These are phyloP conservation scores for Drosophila meridionalis DNA, from an alignment of 2,888 invertebrate species.

Conservation along the genomic window DNA sequence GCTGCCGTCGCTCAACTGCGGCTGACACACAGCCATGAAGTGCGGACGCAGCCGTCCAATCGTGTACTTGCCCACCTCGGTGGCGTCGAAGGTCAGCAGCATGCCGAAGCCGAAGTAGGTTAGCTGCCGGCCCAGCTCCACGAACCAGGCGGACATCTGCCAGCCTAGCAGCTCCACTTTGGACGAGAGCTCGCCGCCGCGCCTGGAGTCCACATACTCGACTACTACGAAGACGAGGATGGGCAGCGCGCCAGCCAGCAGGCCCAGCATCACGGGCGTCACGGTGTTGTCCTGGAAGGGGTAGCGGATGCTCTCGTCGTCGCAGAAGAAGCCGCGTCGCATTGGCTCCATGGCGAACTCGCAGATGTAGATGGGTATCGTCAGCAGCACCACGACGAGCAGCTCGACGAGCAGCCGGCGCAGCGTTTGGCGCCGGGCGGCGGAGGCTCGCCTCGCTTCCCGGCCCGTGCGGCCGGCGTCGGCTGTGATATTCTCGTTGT, in stretches of 20 bases:
- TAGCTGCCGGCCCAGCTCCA: constrained; percentile 60
- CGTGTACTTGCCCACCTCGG: constrained; percentile 81
- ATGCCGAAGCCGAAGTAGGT: constrained; percentile 71
- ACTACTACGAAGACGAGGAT: constrained; percentile 59
- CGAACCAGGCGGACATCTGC: constrained; percentile 61
- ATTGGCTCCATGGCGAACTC: constrained; percentile 76
- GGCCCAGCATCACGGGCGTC: constrained; percentile 60
- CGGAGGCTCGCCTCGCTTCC: constrained; percentile 16
- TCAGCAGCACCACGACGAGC: constrained; percentile 63
- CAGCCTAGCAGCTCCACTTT: constrained; percentile 56
- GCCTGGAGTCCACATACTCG: constrained; percentile 65
- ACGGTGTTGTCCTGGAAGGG: constrained; percentile 75
- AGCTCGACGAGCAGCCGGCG: constrained; percentile 70
- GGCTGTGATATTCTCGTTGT: constrained; percentile 47
- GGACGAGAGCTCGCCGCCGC: constrained; percentile 45
- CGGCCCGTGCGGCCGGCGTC: constrained; percentile 1
- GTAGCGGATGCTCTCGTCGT: constrained; percentile 77
- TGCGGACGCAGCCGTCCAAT: constrained; percentile 79
- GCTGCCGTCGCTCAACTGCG: constrained; percentile 86
- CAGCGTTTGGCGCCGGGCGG: constrained; percentile 46
- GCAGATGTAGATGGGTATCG: constrained; percentile 71
- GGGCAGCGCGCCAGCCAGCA: constrained; percentile 59
- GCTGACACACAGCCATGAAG: constrained; percentile 89
- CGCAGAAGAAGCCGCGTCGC: constrained; percentile 80
- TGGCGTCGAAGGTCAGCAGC: constrained; percentile 74